These are phyloP conservation scores for Coelinius sp. DNA, from an alignment of 2,888 invertebrate species.

Conservation along the genomic window DNA sequence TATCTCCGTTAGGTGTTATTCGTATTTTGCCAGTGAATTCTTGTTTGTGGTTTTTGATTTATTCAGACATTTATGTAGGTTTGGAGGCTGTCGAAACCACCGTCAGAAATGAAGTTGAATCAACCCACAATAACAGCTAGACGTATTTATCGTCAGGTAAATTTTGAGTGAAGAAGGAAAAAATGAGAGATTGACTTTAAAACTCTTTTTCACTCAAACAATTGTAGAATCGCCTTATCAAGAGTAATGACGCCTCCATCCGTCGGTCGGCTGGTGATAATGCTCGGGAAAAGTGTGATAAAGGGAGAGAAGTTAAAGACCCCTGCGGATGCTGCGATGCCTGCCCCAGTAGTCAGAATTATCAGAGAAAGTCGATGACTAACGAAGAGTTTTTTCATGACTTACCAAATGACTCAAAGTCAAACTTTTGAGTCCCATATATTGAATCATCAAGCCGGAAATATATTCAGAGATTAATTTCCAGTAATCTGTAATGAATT, in stretches of 20 bases:
- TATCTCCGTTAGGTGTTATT: too few relatives aligned
- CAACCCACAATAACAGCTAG: slow-evolving; percentile 41
- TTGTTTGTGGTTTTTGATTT: background rate
- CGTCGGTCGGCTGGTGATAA: slow-evolving; percentile 8
- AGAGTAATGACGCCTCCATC: background rate
- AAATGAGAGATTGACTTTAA: background rate
- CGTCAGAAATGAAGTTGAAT: slow-evolving; percentile 37
- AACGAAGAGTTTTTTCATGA: background rate
- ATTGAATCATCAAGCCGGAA: background rate
- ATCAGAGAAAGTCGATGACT: background rate
- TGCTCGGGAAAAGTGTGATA: slow-evolving; percentile 33
- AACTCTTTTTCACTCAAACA: background rate
- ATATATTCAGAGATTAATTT: background rate
- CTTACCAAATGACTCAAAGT: background rate
- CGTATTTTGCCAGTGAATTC: too few relatives aligned
- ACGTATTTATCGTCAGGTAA: slow-evolving; percentile 42
- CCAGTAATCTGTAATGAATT: background rate
- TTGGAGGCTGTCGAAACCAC: slow-evolving; percentile 47
- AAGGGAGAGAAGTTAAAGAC: slow-evolving; percentile 42
- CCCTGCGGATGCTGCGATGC: slow-evolving; percentile 19
- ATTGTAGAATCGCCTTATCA: slow-evolving; percentile 18
- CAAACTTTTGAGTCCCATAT: background rate
- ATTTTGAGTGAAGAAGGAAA: background rate
- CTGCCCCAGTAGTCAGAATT: background rate
- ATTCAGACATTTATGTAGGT: slow-evolving; percentile 35